Evolutionary conservation across 2,113 vertebrate genomes (phyloP).

Genomic region (Falcunculus frontatus): DNA sequence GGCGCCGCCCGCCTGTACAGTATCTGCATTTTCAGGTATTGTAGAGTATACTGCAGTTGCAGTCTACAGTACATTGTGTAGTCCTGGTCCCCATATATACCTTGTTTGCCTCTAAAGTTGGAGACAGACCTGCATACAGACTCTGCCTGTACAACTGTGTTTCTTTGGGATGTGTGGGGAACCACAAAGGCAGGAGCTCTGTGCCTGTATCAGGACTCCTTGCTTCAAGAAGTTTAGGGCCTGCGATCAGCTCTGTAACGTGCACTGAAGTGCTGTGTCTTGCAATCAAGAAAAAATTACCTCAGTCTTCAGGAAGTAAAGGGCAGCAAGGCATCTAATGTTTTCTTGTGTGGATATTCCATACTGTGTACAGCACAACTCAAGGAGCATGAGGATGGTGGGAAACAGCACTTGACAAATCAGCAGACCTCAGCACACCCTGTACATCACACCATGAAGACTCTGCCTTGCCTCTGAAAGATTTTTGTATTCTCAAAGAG

Average conservation of each 20-base stretch:
- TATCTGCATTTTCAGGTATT: neutral
- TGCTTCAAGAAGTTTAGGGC: neutral
- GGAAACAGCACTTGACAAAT: neutral
- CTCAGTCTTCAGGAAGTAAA: neutral
- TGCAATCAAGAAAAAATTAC: neutral
- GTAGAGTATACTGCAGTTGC: neutral
- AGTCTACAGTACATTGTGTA: neutral
- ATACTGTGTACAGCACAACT: neutral
- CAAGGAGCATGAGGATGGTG: neutral
- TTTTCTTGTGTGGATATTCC: neutral
- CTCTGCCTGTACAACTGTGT: neutral
- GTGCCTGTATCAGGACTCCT: neutral
- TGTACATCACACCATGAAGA: neutral
- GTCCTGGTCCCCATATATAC: neutral
- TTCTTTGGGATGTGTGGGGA: neutral
- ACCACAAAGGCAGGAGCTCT: neutral
- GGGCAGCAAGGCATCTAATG: fast-evolving
- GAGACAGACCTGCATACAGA: neutral
- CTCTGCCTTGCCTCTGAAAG: neutral
- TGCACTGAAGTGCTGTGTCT: neutral
- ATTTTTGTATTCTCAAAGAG: neutral
- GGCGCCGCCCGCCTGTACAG: neutral
- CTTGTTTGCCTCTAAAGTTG: neutral
- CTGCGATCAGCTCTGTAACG: neutral
- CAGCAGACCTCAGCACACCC: neutral